Evolutionary conservation across 1,140 invertebrate species (phyloP).

Genomic region (Apis florea): DNA sequence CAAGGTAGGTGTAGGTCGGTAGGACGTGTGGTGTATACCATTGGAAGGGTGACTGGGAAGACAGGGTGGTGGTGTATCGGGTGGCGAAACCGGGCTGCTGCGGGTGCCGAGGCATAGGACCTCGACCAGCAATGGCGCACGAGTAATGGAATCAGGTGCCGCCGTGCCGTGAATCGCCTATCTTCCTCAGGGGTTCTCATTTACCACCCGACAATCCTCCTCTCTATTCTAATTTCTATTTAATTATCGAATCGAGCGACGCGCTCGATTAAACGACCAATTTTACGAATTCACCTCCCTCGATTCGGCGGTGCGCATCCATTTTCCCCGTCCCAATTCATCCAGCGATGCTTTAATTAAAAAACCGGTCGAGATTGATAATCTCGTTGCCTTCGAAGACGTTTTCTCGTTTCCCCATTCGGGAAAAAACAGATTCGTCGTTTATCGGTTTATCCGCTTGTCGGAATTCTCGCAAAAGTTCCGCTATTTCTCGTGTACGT

Average conservation of each 20-base stretch:
- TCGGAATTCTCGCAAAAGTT: not conserved
- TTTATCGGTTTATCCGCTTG: not conserved
- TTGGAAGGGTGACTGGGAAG: not conserved
- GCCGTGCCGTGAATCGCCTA: constrained; percentile 62
- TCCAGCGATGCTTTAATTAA: constrained; percentile 6
- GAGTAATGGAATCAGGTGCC: constrained; percentile 69
- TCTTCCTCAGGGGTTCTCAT: constrained; percentile 48
- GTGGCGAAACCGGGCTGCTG: not conserved
- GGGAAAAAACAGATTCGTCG: not conserved
- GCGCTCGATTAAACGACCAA: not conserved
- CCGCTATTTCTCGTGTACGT: not conserved
- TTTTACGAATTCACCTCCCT: not conserved
- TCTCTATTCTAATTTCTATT: not conserved
- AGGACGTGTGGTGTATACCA: constrained; percentile 42
- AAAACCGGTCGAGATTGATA: not conserved
- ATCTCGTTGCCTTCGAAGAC: not conserved
- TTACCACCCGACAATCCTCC: constrained; percentile 16
- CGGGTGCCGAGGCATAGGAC: constrained; percentile 18
- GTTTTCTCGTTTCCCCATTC: not conserved
- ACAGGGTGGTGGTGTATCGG: not conserved
- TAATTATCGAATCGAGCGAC: constrained; percentile 15
- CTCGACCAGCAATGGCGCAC: constrained; percentile 52
- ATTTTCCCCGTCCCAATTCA: not conserved
- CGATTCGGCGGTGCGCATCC: too few relatives aligned
- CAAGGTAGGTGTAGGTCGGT: constrained; percentile 42